Evolutionary conservation across 2,797 vertebrate genomes (phyloP), one percentile per base, ranked within the genome.

Genomic region (Okamejei kenojei): DNA sequence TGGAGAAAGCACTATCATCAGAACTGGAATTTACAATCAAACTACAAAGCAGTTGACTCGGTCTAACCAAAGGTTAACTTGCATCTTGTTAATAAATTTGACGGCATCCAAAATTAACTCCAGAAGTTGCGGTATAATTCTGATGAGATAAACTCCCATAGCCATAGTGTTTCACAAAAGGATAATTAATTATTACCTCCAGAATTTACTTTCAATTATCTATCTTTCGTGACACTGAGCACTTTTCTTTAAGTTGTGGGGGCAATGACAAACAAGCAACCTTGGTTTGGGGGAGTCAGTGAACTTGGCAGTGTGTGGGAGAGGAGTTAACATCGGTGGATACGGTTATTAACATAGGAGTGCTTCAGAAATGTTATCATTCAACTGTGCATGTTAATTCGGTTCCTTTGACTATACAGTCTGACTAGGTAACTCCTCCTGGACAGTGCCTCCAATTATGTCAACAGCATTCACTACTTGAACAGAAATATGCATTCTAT

Each of bases 321-420:
- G 26, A 38, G 10, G 71, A 76, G 45, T 92, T 92, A 76, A 92
- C 73, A n/a, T n/a, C 29, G 45, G 71, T 92, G 35, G 38, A 76
- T 92, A 58, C 13, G 38, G 71, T 76, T 45, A 92, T 92, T 92
- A 92, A 92, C 71, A 38, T 13, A 76, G 38, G 26, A 58, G 73
- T 76, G 38, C 90, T 76, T 92, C 90, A 76, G 35, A 71, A 88
- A 88, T 92, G 45, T 92, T 73, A 92, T 76, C 38, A 92, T 92
- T 76, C 17, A 65, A 88, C 63, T 68, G 61, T 92, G 90, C 68
- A 92, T 76, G 90, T 45, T 74, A 92, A 92, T 92, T 92, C 38
- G n/a, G 23, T 92, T 58, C 71, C 68, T 26, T 76, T 76, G 84
- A 63, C 17, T 88, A 23, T 21, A 26, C 32, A 32, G 88, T 73